Evolutionary conservation across 2,888 invertebrate species (phyloP).

Genomic region (Dryocosmus kuriphilus): DNA sequence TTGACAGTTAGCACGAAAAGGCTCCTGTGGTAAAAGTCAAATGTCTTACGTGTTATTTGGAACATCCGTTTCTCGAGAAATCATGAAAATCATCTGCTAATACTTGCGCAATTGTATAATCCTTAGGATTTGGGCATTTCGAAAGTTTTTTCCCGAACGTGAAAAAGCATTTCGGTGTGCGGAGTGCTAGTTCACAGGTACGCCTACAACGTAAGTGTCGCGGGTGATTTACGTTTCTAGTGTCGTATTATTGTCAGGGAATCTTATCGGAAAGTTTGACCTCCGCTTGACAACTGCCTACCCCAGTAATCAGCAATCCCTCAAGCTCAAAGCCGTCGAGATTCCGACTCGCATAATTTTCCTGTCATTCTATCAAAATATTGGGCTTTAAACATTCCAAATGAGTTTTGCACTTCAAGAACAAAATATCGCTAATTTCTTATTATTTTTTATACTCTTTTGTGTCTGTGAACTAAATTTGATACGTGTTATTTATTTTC

Average conservation of each 20-base stretch:
- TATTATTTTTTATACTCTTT: background rate
- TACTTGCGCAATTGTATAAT: conserved; percentile 48
- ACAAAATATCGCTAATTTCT: background rate
- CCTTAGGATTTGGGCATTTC: background rate
- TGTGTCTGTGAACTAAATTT: background rate
- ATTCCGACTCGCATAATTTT: background rate
- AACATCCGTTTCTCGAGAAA: conserved; percentile 62
- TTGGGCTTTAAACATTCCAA: background rate
- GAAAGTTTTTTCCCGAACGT: background rate
- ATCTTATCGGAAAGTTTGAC: conserved; percentile 2
- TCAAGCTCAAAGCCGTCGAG: background rate
- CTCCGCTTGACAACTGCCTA: conserved; percentile 15
- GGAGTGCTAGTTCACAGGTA: no score
- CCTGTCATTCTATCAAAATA: background rate
- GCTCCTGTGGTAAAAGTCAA: conserved; percentile 43
- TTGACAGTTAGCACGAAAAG: conserved; percentile 7
- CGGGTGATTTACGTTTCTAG: conserved; percentile 10
- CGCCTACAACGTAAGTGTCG: conserved; percentile 27
- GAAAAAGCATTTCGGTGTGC: background rate
- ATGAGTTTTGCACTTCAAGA: background rate
- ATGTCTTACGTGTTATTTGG: conserved; percentile 65
- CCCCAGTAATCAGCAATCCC: background rate
- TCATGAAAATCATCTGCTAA: conserved; percentile 59
- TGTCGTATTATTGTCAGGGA: conserved; percentile 19
- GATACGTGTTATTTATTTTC: background rate